phyloP scores from a whole-genome alignment of 2,113 vertebrate genomes.

The Larimichthys crocea region DNA sequence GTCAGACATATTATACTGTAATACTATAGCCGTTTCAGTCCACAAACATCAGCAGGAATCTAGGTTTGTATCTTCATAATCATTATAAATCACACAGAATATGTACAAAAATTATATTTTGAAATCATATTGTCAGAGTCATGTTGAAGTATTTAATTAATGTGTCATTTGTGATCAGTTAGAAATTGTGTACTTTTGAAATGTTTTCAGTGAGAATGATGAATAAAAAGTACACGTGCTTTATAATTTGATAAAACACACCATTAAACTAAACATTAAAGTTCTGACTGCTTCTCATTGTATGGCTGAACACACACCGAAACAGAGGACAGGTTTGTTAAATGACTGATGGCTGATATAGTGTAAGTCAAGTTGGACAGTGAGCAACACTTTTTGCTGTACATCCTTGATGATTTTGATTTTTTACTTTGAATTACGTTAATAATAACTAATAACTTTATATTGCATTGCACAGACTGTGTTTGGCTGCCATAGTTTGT shows the following conservation, averaged over 20 bases:
- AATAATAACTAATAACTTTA: too few species aligned
- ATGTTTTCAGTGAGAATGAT: constrained; percentile 11
- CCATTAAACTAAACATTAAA: constrained; percentile 4
- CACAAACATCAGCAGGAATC: constrained; percentile 13
- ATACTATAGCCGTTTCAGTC: constrained; percentile 1
- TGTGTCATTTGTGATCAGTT: constrained; percentile 24
- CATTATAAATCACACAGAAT: constrained; percentile 17
- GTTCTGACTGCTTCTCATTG: not conserved
- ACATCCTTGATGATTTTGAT: too few species aligned
- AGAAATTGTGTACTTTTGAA: not conserved
- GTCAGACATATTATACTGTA: constrained; percentile 1
- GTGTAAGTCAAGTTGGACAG: not conserved
- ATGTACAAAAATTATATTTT: constrained; percentile 41
- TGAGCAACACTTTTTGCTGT: too few species aligned
- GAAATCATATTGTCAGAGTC: constrained; percentile 31
- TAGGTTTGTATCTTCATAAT: constrained; percentile 4
- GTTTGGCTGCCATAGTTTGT: too few species aligned
- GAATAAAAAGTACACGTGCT: not conserved
- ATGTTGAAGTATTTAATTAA: constrained; percentile 29
- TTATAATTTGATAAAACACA: constrained; percentile 19
- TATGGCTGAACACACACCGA: not conserved
- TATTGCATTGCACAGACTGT: too few species aligned
- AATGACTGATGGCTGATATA: not conserved
- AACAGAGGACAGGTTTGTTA: not conserved
- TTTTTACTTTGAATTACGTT: too few species aligned